phyloP scores from a whole-genome alignment of 2,797 vertebrate species.

The Xenops minutus region DNA sequence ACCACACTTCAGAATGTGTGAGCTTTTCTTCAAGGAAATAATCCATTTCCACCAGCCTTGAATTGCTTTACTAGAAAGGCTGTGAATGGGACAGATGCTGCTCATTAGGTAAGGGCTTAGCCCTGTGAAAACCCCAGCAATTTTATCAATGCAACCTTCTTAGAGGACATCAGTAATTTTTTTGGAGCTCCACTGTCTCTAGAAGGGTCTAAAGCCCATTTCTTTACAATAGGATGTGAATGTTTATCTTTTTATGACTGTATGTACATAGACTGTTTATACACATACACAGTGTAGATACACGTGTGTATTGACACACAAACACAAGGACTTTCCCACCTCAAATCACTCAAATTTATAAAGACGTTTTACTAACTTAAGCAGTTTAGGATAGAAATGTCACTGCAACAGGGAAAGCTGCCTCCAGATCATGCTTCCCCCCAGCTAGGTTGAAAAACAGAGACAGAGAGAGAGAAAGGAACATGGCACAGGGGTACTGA shows the following conservation, averaged over 20 bases:
- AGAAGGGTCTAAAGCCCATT: neutral
- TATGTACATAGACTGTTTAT: neutral
- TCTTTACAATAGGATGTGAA: neutral
- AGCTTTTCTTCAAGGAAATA: neutral
- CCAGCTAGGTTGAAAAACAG: neutral
- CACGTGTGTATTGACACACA: neutral
- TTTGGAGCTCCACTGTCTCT: neutral
- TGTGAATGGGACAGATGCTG: neutral
- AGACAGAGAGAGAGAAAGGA: neutral
- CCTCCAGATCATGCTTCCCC: neutral
- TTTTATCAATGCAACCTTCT: neutral
- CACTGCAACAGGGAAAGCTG: neutral
- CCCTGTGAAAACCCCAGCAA: neutral
- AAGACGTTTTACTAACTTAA: neutral
- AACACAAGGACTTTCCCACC: neutral
- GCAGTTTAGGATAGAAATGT: neutral
- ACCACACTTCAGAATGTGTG: neutral
- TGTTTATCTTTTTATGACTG: neutral
- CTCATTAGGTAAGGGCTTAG: neutral
- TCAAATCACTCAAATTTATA: neutral
- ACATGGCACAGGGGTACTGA: rapidly evolving
- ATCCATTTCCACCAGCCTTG: neutral
- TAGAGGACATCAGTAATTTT: neutral
- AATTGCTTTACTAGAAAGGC: neutral
- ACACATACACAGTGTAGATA: neutral